Conservation (phyloP, 1,140 invertebrate genomes). For the Plectrocnemia conspersa region DNA sequence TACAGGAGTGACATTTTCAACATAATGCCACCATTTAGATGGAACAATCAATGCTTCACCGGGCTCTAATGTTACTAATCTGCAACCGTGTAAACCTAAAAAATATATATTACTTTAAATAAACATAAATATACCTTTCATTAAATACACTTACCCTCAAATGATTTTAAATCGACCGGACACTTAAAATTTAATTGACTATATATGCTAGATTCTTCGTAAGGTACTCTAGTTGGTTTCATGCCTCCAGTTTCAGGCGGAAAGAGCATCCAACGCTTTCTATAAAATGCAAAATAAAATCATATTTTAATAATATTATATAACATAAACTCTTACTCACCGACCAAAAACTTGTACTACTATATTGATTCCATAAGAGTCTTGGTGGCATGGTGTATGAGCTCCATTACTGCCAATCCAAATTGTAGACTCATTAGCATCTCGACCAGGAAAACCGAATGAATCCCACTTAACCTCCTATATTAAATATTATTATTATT, state of each 20-base stretch:
- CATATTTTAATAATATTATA: conserved; percentile 17
- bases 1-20: conserved; percentile 70
- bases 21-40: conserved; percentile 94
- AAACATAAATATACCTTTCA: conserved; percentile 19
- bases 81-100: conserved; percentile 47
- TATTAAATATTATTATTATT: conserved; percentile 28
- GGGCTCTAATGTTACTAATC: conserved; percentile 63
- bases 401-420: conserved; percentile 87
- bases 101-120: no score
- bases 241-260: conserved; percentile 69
- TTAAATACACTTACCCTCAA: conserved; percentile 40
- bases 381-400: conserved; percentile 90
- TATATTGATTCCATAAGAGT: conserved; percentile 92
- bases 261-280: conserved; percentile 92
- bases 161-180: conserved; percentile 47
- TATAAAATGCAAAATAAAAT: conserved; percentile 45
- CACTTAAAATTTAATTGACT: conserved; percentile 77
- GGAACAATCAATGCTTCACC: conserved; percentile 88
- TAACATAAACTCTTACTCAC: conserved; percentile 47
- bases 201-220: conserved; percentile 96
- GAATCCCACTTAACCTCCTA: conserved; percentile 67
- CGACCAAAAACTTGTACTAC: conserved; percentile 83
- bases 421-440: conserved; percentile 69
- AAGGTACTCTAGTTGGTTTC: conserved; percentile 82
- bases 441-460: conserved; percentile 69